phyloP scores from a whole-genome alignment of 2,888 invertebrate genomes.

The Argyresthia albistria region DNA sequence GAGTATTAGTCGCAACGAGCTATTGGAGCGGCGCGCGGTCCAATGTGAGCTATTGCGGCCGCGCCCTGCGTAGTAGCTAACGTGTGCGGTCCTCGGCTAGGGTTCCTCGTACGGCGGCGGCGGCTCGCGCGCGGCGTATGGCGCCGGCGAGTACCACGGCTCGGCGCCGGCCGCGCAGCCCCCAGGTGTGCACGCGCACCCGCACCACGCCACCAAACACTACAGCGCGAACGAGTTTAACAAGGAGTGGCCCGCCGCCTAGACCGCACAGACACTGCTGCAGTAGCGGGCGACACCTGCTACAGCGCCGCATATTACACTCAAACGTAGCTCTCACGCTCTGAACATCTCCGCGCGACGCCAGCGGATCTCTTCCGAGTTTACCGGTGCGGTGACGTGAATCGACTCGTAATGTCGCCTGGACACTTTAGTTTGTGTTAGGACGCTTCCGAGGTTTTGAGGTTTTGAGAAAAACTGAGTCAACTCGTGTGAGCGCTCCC shows the following conservation, averaged over 20 bases:
- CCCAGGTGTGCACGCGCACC: conserved; percentile 65
- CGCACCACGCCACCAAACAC: conserved; percentile 72
- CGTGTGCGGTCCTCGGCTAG: conserved; percentile 25
- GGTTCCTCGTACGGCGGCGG: conserved; percentile 68
- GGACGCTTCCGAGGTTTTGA: too few species aligned
- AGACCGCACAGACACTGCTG: conserved; percentile 16
- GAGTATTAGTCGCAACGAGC: too few species aligned
- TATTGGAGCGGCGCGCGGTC: neutral
- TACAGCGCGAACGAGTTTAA: conserved; percentile 65
- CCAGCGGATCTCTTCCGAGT: neutral
- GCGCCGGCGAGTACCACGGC: conserved; percentile 57
- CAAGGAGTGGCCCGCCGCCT: conserved; percentile 73
- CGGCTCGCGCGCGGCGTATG: conserved; percentile 53
- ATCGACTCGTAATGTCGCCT: too few species aligned
- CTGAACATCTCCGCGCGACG: neutral
- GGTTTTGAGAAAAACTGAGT: too few species aligned
- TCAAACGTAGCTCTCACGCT: neutral
- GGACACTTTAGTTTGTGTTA: too few species aligned
- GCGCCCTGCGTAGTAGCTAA: neutral
- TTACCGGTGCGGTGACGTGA: too few species aligned
- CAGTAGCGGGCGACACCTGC: conserved; percentile 9
- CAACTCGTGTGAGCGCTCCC: too few species aligned
- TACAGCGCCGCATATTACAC: conserved; percentile 4
- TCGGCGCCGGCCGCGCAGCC: conserved; percentile 51
- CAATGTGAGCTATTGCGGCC: neutral